Percentiles rank a stretch among this genome's conserved stretches.
phyloP scores from a whole-genome alignment of 2,888 invertebrate species.

The Keiferia lycopersicella region DNA sequence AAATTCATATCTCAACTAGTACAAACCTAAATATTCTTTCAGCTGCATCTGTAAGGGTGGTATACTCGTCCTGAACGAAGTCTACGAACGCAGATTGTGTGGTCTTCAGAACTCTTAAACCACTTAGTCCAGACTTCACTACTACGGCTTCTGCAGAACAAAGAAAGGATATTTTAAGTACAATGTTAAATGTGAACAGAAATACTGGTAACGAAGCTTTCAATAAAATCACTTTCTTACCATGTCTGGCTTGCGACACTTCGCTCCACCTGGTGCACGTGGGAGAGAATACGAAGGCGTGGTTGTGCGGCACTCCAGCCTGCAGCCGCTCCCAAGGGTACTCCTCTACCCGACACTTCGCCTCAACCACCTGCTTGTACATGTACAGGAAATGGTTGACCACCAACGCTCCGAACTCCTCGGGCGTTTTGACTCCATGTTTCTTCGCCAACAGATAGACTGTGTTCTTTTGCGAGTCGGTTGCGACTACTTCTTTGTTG shows the following conservation, averaged over 20 bases:
- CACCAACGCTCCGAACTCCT: slow-evolving; percentile 88
- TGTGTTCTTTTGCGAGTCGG: slow-evolving; percentile 92
- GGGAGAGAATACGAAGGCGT: slow-evolving; percentile 88
- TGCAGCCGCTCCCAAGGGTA: slow-evolving; percentile 89
- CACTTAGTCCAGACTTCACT: slow-evolving; percentile 86
- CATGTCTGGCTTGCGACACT: slow-evolving; percentile 84
- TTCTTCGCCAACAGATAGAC: slow-evolving; percentile 90
- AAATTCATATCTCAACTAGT: background rate
- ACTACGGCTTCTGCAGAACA: slow-evolving; percentile 69
- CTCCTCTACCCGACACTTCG: slow-evolving; percentile 85
- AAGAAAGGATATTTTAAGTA: background rate
- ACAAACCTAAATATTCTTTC: slow-evolving; percentile 85
- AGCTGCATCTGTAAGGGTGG: slow-evolving; percentile 87
- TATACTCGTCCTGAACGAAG: slow-evolving; percentile 89
- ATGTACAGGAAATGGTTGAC: slow-evolving; percentile 88
- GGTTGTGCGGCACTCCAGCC: slow-evolving; percentile 83
- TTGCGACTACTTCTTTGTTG: slow-evolving; percentile 90
- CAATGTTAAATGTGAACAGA: background rate
- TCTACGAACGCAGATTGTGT: slow-evolving; percentile 91
- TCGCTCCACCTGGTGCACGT: slow-evolving; percentile 85
- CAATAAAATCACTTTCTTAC: slow-evolving; percentile 66
- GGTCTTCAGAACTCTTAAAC: slow-evolving; percentile 88
- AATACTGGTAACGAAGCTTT: background rate
- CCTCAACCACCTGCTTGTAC: slow-evolving; percentile 88
- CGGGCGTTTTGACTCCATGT: slow-evolving; percentile 88